Base-by-base conservation (phyloP, 2,888 invertebrate species). In the Hoplodrina blanda region DNA sequence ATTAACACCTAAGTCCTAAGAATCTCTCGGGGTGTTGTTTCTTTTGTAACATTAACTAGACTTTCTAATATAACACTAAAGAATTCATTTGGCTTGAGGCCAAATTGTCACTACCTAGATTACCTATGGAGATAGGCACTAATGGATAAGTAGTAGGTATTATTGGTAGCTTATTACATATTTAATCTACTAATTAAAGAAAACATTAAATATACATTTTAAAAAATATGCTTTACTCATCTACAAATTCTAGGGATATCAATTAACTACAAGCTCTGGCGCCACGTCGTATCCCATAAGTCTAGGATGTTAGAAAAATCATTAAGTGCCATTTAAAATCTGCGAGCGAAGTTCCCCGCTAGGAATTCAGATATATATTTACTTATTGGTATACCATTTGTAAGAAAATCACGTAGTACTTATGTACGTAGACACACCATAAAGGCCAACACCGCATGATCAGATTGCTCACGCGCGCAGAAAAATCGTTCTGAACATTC, bases 241-340 rank as follows among this genome's bases (percentile, higher is more conserved):
- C 2, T 41, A 13, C 13, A 11, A 46, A 52, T 53, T 33, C 19
- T 46, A 30, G 57, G 1, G 19, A 53, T 4, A 72, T 10, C 0
- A 50, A 76, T 41, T 49, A 8, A 19, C 30, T 15, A 49, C 15
- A 44, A 60, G 8, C 15, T 54, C 50, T 53, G 50, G 13, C 19
- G 19, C 19, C 50, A 30, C n/a, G 17, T 49, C 57, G 49, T 63
- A 66, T 70, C 67, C 65, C 54, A 69, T 61, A 55, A 57, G 25
- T 57, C 37, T 54, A 62, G n/a, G 54, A 62, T 59, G 61, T 69
- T 68, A 62, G 53, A 44, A 53, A 64, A 62, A 61, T 69, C 60
- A 75, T 81, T 83, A 70, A 69, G 30, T 25, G 13, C 61, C 71
- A 77, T 81, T 81, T 74, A 74, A 80, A 83, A 80, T 83, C 78